Conservation (phyloP, 2,113 vertebrate species). For the Oncorhynchus gorbuscha region DNA sequence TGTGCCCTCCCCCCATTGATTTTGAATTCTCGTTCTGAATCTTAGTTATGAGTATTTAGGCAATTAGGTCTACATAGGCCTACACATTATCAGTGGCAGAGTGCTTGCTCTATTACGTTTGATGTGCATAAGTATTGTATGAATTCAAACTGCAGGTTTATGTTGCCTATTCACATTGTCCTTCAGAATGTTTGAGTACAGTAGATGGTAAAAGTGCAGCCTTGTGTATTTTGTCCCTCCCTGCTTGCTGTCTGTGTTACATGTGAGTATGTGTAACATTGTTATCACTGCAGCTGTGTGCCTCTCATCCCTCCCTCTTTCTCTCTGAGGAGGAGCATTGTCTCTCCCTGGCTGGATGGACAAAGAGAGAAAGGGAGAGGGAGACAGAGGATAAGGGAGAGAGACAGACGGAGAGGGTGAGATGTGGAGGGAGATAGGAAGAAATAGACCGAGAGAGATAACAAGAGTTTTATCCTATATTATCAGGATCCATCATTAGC, state of each 20-base stretch:
- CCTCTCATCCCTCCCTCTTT: conserved; percentile 31
- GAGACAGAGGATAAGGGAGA: not conserved
- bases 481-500: not conserved
- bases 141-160: no score
- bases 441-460: not conserved
- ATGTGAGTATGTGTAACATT: conserved; percentile 41
- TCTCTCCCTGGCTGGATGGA: conserved; percentile 17
- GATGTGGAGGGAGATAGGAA: no score
- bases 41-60: no score
- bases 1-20: no score
- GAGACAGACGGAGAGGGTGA: not conserved
- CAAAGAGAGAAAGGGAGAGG: not conserved
- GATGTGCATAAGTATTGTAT: no score
- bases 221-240: not conserved
- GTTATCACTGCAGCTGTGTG: conserved; percentile 30
- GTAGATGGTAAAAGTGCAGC: no score
- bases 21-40: no score
- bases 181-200: no score
- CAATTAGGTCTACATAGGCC: no score
- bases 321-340: conserved; percentile 20
- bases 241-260: conserved; percentile 16
- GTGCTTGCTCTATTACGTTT: no score
- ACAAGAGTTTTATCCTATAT: not conserved
- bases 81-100: no score
- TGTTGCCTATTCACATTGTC: no score